Percentiles rank a stretch among this genome's conserved stretches.
Conservation (phyloP, 2,113 vertebrate species). For the Psittacula cyanocephala region DNA sequence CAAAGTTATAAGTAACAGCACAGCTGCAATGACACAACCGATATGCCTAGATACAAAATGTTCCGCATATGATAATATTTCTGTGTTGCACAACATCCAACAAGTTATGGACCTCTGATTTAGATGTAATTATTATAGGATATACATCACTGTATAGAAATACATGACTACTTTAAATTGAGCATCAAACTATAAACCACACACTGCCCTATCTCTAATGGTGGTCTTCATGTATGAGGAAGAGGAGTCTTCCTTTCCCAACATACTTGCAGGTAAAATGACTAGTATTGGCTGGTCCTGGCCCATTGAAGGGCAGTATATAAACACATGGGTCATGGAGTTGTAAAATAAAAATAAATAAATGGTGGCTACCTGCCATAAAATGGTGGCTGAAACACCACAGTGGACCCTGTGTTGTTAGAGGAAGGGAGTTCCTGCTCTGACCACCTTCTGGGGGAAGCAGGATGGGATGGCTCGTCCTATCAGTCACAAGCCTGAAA, state of each 20-base stretch:
- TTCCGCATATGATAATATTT: background rate
- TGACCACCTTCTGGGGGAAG: background rate
- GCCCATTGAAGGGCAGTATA: background rate
- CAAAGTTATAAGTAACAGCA: background rate
- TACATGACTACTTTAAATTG: background rate
- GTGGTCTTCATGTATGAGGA: background rate
- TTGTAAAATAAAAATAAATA: background rate
- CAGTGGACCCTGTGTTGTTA: rapidly evolving
- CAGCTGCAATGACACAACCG: background rate
- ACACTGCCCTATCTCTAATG: background rate
- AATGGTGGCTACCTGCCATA: background rate
- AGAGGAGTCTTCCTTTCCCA: background rate
- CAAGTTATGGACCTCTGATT: constrained; percentile 21
- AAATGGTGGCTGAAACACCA: background rate
- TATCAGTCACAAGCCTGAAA: background rate
- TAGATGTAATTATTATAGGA: background rate
- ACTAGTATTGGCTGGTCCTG: background rate
- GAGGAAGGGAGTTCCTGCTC: background rate
- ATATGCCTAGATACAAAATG: background rate
- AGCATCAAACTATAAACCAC: background rate
- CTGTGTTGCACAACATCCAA: background rate
- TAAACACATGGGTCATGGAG: background rate
- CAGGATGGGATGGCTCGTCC: background rate
- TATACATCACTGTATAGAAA: background rate
- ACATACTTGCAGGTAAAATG: background rate